Conservation (phyloP, 1,140 invertebrate species). For the Bombus cullumanus region DNA sequence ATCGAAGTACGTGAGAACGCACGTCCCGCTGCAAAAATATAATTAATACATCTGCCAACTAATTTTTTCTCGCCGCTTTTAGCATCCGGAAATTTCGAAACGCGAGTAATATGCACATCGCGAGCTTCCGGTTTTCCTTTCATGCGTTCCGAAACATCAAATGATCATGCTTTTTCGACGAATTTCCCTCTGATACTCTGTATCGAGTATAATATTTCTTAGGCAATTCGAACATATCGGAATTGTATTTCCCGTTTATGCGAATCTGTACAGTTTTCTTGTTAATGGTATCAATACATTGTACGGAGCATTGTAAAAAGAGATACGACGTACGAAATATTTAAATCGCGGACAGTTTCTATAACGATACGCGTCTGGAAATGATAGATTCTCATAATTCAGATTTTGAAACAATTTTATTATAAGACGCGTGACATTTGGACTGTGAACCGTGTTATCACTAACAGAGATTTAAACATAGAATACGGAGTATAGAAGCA, state of each 20-base stretch:
- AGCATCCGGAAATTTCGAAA: neutral
- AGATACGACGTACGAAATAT: no score
- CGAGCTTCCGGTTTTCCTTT: neutral
- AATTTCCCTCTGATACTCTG: neutral
- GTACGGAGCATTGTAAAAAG: no score
- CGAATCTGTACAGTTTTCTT: no score
- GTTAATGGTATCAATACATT: no score
- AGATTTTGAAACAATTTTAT: no score
- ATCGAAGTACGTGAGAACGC: neutral
- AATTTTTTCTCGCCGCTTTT: neutral
- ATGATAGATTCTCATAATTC: no score
- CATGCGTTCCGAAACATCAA: neutral
- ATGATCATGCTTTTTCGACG: neutral
- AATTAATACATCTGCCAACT: constrained; percentile 6
- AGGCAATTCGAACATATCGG: neutral
- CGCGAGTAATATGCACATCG: neutral
- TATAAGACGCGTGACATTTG: no score
- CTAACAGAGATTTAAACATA: neutral
- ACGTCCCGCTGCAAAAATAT: constrained; percentile 7
- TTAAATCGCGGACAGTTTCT: no score
- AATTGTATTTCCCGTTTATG: no score
- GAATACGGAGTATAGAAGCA: neutral
- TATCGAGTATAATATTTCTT: neutral
- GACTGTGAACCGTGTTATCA: neutral
- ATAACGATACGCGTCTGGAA: no score